Base-by-base conservation (phyloP, 2,113 vertebrate genomes). In the Atherinomorus stipes region DNA sequence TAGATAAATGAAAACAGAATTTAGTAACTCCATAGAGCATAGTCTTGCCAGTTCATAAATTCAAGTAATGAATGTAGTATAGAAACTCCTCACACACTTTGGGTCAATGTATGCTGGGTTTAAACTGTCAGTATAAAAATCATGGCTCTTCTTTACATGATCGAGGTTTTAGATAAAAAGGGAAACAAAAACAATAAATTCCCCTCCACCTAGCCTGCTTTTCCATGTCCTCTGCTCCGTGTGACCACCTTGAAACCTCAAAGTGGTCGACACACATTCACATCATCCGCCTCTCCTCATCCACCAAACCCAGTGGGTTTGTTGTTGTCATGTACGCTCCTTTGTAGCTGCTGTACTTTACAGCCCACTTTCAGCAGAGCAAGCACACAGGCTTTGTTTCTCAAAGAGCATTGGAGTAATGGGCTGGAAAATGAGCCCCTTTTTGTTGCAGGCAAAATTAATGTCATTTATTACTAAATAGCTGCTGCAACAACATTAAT, bases 381-480 rank as follows among this genome's bases (percentile, higher is more conserved):
- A 50, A 77, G 84, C 78, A 71, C 50, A 31, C 42, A 64, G 54
- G 65, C 56, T 87, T 87, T 87, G 87, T 85, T 91, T 90, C 78
- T 87, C 64, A 58, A 10, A 13, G 64, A 84, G 73, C 63, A 50
- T 23, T 58, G 78, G 77, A 74, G 87, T 92, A 94, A 92, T 90
- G 91, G 81, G 53, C 88, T 90, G 90, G 84, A 92, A 92, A 92
- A 92, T 91, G 61, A 90, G 83, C 51, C 76, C 59, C 54, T 42
- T 59, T 90, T 87, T 75, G 61, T 70, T 76, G 34, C 65, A 72
- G 64, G 81, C 8, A 38, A 85, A 87, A 92, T 90, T 90, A 92
- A 85, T 69, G 78, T 78, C 76, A 89, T 92, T 89, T 88, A 90
- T 92, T 90, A 90, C 74, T 72, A 88, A 88, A 87, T 81, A 85